Percentiles rank a stretch among this genome's conserved stretches.
These are phyloP conservation scores for Poecilia wingei DNA, from an alignment of 2,797 vertebrate species.

Conservation along the genomic window DNA sequence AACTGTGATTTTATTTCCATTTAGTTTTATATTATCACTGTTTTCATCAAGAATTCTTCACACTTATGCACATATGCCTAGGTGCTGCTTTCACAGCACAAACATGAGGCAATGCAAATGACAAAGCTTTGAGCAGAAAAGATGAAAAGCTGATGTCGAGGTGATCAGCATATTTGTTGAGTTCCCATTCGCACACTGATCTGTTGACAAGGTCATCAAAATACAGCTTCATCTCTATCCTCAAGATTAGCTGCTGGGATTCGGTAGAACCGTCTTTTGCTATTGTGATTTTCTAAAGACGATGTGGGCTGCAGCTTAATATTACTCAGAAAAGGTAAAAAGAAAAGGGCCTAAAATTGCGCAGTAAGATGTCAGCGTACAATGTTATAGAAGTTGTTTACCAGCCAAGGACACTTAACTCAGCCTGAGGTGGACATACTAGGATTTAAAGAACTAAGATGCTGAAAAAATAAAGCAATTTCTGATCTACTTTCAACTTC, in stretches of 20 bases:
- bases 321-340: constrained; percentile 24
- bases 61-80: constrained; percentile 9
- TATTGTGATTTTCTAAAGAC: constrained; percentile 43
- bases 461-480: constrained; percentile 16
- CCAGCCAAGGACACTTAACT: constrained; percentile 40
- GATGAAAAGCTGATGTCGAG: constrained; percentile 40
- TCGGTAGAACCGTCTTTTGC: constrained; percentile 44
- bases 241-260: constrained; percentile 48
- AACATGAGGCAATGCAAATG: constrained; percentile 51
- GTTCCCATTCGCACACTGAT: constrained; percentile 64
- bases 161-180: constrained; percentile 46
- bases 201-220: constrained; percentile 72
- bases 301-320: constrained; percentile 43
- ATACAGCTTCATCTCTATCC: constrained; percentile 55
- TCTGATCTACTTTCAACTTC: constrained; percentile 1
- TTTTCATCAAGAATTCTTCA: background rate
- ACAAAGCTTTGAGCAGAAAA: constrained; percentile 52
- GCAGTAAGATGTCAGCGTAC: constrained; percentile 35
- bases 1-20: background rate
- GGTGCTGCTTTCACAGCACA: constrained; percentile 35
- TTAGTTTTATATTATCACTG: background rate
- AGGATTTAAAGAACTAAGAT: constrained; percentile 27
- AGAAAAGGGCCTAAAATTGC: constrained; percentile 26
- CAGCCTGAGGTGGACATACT: constrained; percentile 32
- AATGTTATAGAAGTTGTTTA: constrained; percentile 32